Percentiles rank a stretch among this genome's conserved stretches.
phyloP scores from a whole-genome alignment of 2,888 invertebrate species.

The Malthinus seriepunctatus region DNA sequence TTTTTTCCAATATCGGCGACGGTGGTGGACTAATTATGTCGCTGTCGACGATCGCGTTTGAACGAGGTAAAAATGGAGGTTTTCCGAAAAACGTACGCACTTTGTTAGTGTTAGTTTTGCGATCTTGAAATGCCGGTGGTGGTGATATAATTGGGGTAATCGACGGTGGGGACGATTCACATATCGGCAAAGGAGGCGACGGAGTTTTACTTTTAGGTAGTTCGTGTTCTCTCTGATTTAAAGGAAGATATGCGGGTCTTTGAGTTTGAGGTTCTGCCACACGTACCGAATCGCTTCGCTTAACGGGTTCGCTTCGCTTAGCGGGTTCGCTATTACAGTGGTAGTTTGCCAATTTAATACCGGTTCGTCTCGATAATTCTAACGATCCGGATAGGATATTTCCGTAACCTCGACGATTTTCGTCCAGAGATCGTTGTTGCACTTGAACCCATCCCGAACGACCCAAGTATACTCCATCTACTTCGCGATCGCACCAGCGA shows the following conservation, averaged over 20 bases:
- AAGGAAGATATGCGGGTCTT: slow-evolving; percentile 50
- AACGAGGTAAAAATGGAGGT: slow-evolving; percentile 58
- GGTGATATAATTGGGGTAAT: slow-evolving; percentile 71
- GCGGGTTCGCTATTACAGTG: slow-evolving; percentile 56
- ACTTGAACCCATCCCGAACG: slow-evolving; percentile 63
- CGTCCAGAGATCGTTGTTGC: slow-evolving; percentile 60
- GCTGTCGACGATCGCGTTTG: slow-evolving; percentile 60
- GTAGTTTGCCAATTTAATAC: slow-evolving; percentile 59
- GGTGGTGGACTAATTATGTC: slow-evolving; percentile 59
- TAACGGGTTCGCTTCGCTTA: too few relatives aligned
- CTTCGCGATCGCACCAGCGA: slow-evolving; percentile 63
- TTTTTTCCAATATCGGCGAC: slow-evolving; percentile 53
- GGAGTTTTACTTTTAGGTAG: slow-evolving; percentile 44
- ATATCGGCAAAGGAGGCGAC: slow-evolving; percentile 48
- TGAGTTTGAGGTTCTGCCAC: slow-evolving; percentile 38
- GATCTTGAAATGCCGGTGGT: slow-evolving; percentile 71
- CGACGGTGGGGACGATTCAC: slow-evolving; percentile 64
- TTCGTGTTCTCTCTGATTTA: slow-evolving; percentile 50
- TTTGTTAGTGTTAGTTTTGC: slow-evolving; percentile 41
- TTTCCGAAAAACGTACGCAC: slow-evolving; percentile 54
- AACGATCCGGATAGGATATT: slow-evolving; percentile 44
- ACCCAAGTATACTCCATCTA: slow-evolving; percentile 62
- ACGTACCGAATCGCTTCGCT: slow-evolving; percentile 27
- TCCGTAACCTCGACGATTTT: slow-evolving; percentile 54
- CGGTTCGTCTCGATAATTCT: slow-evolving; percentile 52